phyloP scores from a whole-genome alignment of 92 coral and sea anemone genomes.

The Paragorgia papillata region DNA sequence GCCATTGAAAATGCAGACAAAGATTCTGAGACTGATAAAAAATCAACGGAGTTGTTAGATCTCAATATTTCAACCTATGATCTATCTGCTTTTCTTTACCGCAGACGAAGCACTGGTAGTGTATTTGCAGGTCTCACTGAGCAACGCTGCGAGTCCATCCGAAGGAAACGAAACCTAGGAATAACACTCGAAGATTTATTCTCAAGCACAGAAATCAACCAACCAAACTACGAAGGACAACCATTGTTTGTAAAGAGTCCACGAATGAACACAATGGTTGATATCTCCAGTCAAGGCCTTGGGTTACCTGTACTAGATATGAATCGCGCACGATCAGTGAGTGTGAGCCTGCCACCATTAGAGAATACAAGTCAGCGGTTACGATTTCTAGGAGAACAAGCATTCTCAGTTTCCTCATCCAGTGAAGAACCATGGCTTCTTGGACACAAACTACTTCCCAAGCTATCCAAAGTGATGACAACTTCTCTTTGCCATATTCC shows the following conservation, averaged over 20 bases:
- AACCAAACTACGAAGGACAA: background rate
- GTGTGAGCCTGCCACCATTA: constrained; percentile 27
- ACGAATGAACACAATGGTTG: constrained; percentile 26
- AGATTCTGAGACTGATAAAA: too few species aligned
- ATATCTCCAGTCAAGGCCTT: constrained; percentile 3
- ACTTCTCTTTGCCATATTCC: background rate
- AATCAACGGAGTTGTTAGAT: background rate
- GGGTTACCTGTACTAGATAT: constrained; percentile 17
- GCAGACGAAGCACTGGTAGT: constrained; percentile 36
- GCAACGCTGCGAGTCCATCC: constrained; percentile 21
- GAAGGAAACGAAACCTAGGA: constrained; percentile 7
- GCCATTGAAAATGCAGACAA: too few species aligned
- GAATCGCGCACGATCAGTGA: constrained; percentile 15
- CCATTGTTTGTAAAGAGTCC: constrained; percentile 18
- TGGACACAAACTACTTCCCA: background rate
- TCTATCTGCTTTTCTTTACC: constrained; percentile 14
- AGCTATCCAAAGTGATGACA: background rate
- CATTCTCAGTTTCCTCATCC: background rate
- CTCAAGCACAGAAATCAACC: constrained; percentile 18
- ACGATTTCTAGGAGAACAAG: background rate
- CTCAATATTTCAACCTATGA: background rate
- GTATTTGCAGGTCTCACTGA: constrained; percentile 12
- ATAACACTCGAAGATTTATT: constrained; percentile 36
- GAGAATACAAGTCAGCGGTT: background rate
- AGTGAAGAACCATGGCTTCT: background rate